Percentiles rank a stretch among this genome's conserved stretches.
These are phyloP conservation scores for Ophiothrix spiculata DNA, from an alignment of 35 echinoderm and acorn worm species.

Conservation along the genomic window DNA sequence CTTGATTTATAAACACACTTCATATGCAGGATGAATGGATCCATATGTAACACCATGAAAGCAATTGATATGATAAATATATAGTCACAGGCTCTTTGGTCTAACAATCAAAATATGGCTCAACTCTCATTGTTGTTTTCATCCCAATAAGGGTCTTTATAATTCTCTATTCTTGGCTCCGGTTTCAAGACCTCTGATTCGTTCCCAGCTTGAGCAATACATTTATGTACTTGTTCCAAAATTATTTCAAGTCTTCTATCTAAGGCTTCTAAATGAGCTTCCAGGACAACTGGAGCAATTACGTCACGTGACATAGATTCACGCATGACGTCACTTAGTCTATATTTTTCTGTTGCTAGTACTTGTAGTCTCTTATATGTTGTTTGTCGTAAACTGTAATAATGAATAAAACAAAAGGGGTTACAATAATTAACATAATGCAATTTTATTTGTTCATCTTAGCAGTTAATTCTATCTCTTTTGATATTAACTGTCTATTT, in stretches of 20 bases:
- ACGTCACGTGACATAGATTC: slow-evolving; percentile 76
- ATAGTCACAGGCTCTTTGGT: background rate
- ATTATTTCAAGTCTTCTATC: slow-evolving; percentile 74
- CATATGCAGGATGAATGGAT: no score
- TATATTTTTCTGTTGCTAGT: slow-evolving; percentile 67
- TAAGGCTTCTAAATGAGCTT: slow-evolving; percentile 81
- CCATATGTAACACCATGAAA: no score
- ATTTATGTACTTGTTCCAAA: slow-evolving; percentile 49
- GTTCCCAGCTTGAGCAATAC: slow-evolving; percentile 30
- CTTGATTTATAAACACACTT: no score
- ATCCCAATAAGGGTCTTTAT: slow-evolving; percentile 39
- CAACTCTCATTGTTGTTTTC: background rate
- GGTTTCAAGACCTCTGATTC: slow-evolving; percentile 64
- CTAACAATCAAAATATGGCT: no score
- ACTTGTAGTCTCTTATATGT: slow-evolving; percentile 70
- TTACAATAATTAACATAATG: no score
- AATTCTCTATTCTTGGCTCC: slow-evolving; percentile 76
- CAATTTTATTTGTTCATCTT: no score
- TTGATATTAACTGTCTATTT: no score
- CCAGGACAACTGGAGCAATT: slow-evolving; percentile 70
- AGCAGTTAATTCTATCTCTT: no score
- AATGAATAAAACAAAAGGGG: no score
- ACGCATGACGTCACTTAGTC: slow-evolving; percentile 94
- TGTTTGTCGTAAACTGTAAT: slow-evolving; percentile 79
- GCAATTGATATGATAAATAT: no score